Percentiles rank a stretch among this genome's conserved stretches.
Conservation (phyloP, 2,888 invertebrate species). For the Cybosia mesomella region DNA sequence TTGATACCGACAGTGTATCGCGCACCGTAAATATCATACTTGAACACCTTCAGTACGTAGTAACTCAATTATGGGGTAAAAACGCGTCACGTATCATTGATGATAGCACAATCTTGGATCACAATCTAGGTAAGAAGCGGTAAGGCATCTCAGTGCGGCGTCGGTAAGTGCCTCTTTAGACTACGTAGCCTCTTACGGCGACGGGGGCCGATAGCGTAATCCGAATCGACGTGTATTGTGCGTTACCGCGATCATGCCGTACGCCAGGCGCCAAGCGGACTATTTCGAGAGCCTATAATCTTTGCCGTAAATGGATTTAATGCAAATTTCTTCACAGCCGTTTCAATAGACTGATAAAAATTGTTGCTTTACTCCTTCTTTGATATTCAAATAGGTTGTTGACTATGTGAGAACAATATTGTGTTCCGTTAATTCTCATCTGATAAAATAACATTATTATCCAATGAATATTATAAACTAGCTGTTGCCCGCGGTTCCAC, state of each 20-base stretch:
- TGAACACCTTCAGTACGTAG: slow-evolving; percentile 68
- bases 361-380: slow-evolving; percentile 67
- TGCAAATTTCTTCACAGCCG: slow-evolving; percentile 74
- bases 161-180: slow-evolving; percentile 81
- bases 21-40: slow-evolving; percentile 65
- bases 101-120: slow-evolving; percentile 77
- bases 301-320: slow-evolving; percentile 80
- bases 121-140: slow-evolving; percentile 75
- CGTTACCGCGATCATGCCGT: slow-evolving; percentile 61
- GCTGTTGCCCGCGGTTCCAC: too few species aligned
- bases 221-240: slow-evolving; percentile 80
- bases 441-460: background rate
- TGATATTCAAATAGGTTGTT: slow-evolving; percentile 69
- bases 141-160: slow-evolving; percentile 78
- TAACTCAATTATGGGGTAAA: slow-evolving; percentile 80
- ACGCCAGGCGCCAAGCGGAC: slow-evolving; percentile 62
- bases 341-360: slow-evolving; percentile 75
- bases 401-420: slow-evolving; percentile 35
- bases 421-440: slow-evolving; percentile 11
- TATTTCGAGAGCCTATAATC: slow-evolving; percentile 75
- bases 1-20: slow-evolving; percentile 51
- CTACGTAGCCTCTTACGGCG: slow-evolving; percentile 77
- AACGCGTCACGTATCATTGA: slow-evolving; percentile 71
- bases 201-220: slow-evolving; percentile 78
- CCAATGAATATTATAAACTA: background rate